A percentile compares a stretch with the other conserved stretches of the same genome.
phyloP scores from a whole-genome alignment of 2,888 invertebrate species.

The Phorcus lineatus region DNA sequence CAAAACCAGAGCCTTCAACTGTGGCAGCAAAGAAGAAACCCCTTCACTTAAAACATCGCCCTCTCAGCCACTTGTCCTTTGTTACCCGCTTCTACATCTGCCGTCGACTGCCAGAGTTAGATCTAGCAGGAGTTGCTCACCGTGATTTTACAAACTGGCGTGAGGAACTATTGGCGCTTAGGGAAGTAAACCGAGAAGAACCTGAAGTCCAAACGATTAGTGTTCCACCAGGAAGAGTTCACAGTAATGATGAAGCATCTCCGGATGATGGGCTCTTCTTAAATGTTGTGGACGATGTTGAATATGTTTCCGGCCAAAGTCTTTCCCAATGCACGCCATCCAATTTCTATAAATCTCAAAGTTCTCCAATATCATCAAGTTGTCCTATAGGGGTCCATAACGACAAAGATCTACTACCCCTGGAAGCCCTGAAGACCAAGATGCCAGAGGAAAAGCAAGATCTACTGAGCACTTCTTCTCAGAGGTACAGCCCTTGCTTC shows the following conservation, averaged over 20 bases:
- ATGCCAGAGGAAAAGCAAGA: neutral
- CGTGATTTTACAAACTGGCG: constrained; percentile 34
- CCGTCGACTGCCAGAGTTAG: constrained; percentile 49
- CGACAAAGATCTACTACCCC: neutral
- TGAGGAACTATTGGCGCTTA: constrained; percentile 27
- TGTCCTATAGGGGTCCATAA: neutral
- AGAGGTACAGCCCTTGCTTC: neutral
- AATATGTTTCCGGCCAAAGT: too few species aligned
- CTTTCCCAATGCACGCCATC: neutral
- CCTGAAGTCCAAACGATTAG: neutral
- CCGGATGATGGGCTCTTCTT: neutral
- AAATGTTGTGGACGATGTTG: neutral
- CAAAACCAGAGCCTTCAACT: neutral
- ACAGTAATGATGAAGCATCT: too few species aligned
- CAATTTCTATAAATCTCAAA: neutral
- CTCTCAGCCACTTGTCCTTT: constrained; percentile 60
- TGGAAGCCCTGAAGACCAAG: neutral
- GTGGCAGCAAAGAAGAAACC: constrained; percentile 31
- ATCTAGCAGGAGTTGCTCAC: constrained; percentile 47
- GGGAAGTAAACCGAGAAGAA: constrained; percentile 3
- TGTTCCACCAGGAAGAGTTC: neutral
- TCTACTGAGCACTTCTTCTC: neutral
- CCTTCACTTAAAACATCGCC: constrained; percentile 41
- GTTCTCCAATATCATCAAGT: neutral
- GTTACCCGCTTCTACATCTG: constrained; percentile 62